Conservation (phyloP, 2,113 vertebrate species). For the Peromyscus polionotus region DNA sequence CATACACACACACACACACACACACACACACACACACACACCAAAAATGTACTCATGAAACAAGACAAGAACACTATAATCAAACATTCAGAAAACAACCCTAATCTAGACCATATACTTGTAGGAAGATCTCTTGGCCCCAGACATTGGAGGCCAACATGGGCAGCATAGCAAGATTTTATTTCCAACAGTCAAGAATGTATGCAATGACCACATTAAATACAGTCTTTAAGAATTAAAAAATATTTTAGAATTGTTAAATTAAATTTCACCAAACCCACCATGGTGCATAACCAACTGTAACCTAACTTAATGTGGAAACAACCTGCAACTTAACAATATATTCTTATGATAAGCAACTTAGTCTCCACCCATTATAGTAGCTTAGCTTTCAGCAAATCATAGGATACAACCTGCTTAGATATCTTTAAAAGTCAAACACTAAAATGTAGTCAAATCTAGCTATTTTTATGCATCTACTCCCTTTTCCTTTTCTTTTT, state of each 20-base stretch:
- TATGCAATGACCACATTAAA: not conserved
- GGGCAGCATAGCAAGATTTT: not conserved
- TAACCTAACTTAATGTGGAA: not conserved
- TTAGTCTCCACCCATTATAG: not conserved
- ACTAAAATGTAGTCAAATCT: not conserved
- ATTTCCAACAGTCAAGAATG: not conserved
- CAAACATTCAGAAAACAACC: conserved; percentile 2
- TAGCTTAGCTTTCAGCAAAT: not conserved
- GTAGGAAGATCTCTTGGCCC: not conserved
- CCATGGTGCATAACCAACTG: not conserved
- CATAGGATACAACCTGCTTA: not conserved
- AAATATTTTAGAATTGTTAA: not conserved
- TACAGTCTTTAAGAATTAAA: not conserved
- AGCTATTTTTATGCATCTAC: not conserved
- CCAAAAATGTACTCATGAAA: not conserved
- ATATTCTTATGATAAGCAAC: not conserved
- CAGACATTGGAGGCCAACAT: not conserved
- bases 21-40: not conserved
- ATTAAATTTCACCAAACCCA: not conserved
- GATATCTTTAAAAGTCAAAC: not conserved
- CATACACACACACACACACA: not conserved
- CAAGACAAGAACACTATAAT: not conserved
- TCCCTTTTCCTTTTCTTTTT: not conserved
- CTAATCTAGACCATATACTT: not conserved
- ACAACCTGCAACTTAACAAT: not conserved